Evolutionary conservation across 2,888 invertebrate genomes (phyloP).

Genomic region (Papilio protenor): DNA sequence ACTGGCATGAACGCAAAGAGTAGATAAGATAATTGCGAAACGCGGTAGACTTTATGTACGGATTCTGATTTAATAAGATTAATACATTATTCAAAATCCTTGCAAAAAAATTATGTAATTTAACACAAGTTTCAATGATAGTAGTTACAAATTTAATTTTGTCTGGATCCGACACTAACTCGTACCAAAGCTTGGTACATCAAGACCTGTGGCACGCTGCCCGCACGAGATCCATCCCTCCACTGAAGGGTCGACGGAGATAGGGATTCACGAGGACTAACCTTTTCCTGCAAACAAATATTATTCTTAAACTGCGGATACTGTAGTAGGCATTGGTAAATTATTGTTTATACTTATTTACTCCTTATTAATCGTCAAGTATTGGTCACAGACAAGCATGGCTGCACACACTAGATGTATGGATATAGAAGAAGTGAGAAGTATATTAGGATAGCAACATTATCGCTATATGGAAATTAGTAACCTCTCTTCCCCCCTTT

Average conservation of each 20-base stretch:
- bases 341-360: neutral
- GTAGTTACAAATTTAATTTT: neutral
- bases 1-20: neutral
- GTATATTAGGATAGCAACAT: no score
- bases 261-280: constrained; percentile 29
- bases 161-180: constrained; percentile 31
- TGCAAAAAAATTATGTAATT: neutral
- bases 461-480: neutral
- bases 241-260: constrained; percentile 21
- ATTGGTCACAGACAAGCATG: no score
- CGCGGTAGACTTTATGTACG: neutral
- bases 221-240: neutral
- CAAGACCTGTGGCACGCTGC: constrained; percentile 34
- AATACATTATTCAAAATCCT: neutral
- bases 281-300: constrained; percentile 27
- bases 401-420: neutral
- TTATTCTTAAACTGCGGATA: neutral
- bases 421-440: neutral
- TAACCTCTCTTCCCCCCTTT: neutral
- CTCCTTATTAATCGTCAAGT: no score
- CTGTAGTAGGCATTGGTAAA: neutral
- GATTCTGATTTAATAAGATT: neutral
- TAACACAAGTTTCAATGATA: neutral
- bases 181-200: constrained; percentile 31
- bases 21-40: constrained; percentile 9